Evolutionary conservation across 2,888 invertebrate genomes (phyloP).

Genomic region (Lacanobia wlatinum): DNA sequence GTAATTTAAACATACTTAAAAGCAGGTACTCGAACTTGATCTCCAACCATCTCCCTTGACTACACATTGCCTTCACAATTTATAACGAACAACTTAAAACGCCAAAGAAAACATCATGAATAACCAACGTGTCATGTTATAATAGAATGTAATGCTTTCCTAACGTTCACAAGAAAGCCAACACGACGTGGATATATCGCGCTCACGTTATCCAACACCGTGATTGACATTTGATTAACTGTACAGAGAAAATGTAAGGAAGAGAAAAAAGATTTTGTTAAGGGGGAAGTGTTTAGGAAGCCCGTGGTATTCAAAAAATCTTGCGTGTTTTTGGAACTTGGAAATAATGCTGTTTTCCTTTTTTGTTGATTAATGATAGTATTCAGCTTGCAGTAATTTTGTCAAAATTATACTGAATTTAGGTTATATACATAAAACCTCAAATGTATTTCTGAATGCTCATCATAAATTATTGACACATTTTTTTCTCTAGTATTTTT

Average conservation of each 20-base stretch:
- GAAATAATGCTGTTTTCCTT: background rate
- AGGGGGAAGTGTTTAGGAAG: background rate
- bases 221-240: constrained; percentile 58
- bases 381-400: too few species aligned
- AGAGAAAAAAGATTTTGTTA: constrained; percentile 18
- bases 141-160: constrained; percentile 35
- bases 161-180: constrained; percentile 30
- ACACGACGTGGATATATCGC: constrained; percentile 53
- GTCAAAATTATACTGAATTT: too few species aligned
- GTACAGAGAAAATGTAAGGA: constrained; percentile 19
- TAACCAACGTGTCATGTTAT: constrained; percentile 36
- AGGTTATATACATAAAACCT: too few species aligned
- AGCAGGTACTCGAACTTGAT: background rate
- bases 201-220: constrained; percentile 26
- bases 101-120: constrained; percentile 36
- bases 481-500: too few species aligned
- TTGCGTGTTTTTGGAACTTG: background rate
- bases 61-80: constrained; percentile 10
- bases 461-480: too few species aligned
- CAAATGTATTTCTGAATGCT: too few species aligned
- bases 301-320: background rate
- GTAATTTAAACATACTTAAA: background rate
- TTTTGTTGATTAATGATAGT: too few species aligned
- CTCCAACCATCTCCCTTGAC: background rate
- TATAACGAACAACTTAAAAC: constrained; percentile 38